Evolutionary conservation across 2,888 invertebrate species (phyloP).

Genomic region (Dasypogon diadema): DNA sequence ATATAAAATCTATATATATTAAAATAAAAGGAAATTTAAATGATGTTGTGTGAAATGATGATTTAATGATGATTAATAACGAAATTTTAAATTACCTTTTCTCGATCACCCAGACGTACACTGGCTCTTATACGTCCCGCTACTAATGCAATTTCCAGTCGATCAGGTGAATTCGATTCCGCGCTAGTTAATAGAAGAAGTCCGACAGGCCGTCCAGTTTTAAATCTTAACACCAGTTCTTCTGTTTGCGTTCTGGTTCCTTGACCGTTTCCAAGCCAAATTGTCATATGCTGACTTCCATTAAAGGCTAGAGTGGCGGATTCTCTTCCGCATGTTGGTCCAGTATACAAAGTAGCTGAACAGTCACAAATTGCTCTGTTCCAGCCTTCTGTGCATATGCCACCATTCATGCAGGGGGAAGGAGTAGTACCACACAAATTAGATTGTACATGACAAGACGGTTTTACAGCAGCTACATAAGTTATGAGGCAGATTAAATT

Average conservation of each 20-base stretch:
- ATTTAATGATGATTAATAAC: too few relatives aligned
- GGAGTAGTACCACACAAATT: constrained; percentile 84
- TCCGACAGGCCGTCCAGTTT: constrained; percentile 83
- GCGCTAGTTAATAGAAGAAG: constrained; percentile 85
- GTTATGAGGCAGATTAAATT: constrained; percentile 16
- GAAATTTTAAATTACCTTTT: too few relatives aligned
- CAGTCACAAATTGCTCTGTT: constrained; percentile 95
- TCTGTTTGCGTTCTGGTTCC: constrained; percentile 85
- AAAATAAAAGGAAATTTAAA: too few relatives aligned
- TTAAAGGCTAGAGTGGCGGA: constrained; percentile 89
- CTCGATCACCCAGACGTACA: constrained; percentile 84
- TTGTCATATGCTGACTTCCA: constrained; percentile 88
- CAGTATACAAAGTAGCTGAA: constrained; percentile 86
- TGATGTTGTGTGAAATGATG: too few relatives aligned
- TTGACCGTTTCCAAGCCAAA: constrained; percentile 79
- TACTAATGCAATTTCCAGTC: constrained; percentile 86
- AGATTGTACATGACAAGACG: constrained; percentile 86
- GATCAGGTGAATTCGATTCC: constrained; percentile 81
- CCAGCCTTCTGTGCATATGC: constrained; percentile 93
- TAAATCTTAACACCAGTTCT: constrained; percentile 87
- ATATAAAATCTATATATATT: too few relatives aligned
- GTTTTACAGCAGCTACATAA: constrained; percentile 83
- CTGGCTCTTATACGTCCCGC: constrained; percentile 86
- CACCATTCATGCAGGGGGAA: constrained; percentile 91
- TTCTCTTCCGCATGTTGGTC: constrained; percentile 92